phyloP scores from a whole-genome alignment of 2,888 invertebrate genomes.

The Onchidella celtica region DNA sequence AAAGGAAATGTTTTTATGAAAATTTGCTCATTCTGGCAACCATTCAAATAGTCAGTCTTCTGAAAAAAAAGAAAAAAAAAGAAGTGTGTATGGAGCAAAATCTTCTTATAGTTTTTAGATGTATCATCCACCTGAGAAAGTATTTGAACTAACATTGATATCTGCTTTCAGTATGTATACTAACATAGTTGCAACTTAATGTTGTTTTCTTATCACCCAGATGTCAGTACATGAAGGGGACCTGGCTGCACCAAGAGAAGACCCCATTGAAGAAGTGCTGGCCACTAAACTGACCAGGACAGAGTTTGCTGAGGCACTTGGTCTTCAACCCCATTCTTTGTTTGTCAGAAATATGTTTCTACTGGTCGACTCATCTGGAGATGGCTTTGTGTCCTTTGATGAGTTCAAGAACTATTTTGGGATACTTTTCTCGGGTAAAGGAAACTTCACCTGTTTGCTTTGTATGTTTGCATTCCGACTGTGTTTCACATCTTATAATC shows the following conservation, averaged over 20 bases:
- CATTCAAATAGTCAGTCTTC: no score
- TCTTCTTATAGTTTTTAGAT: no score
- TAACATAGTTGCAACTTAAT: no score
- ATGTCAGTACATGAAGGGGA: neutral
- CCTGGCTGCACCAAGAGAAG: neutral
- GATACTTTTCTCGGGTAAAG: conserved; percentile 83
- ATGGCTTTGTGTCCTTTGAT: conserved; percentile 84
- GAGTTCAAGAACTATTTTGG: conserved; percentile 84
- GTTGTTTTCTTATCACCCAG: no score
- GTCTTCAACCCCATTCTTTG: conserved; percentile 82
- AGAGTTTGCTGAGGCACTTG: conserved; percentile 85
- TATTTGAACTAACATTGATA: no score
- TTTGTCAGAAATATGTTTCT: conserved; percentile 84
- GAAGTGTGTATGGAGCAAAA: no score
- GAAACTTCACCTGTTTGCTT: neutral
- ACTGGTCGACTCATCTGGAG: conserved; percentile 83
- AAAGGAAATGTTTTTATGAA: no score
- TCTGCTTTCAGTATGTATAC: neutral
- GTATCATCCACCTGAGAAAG: no score
- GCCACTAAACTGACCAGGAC: conserved; percentile 66
- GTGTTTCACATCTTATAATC: no score
- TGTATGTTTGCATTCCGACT: no score
- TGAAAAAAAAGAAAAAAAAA: no score
- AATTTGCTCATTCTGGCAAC: no score
- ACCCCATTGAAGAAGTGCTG: conserved; percentile 56